Evolutionary conservation across 2,113 vertebrate species (phyloP), one percentile per base, ranked within the genome.

Genomic region (Nasalis larvatus): DNA sequence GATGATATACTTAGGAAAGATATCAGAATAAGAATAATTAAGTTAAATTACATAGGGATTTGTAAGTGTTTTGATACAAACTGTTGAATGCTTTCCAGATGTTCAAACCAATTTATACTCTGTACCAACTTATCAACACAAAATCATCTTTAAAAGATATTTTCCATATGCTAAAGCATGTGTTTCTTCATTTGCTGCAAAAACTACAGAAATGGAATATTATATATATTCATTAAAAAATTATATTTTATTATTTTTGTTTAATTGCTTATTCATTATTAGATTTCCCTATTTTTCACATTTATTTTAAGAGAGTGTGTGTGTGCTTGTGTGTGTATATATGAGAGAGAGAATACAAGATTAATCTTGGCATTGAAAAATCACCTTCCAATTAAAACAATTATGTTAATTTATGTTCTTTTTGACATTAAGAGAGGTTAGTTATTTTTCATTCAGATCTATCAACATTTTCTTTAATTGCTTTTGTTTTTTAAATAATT

Each of bases 1-100:
- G 54, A 54, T 10, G 14, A 27, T 80, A 0, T 52, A n/a, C 35
- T 77, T 96, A 74, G 27, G 14, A 88, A 93, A 92, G 40, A n/a
- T 66, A 25, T 77, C 37, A 94, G 35, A 92, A 66, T 92, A 92
- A 73, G n/a, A 82, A 92, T 86, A 92, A 88, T 84, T 80, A 85
- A 95, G 17, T 74, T 6, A 85, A 77, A 47, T 45, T 40, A 49
- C 47, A n/a, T 42, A 77, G 2, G 16, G n/a, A 87, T 40, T 94
- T 95, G 86, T 69, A 77, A 76, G 47, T 94, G 21, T 89, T 54
- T 74, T 42, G 18, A 42, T 77, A 40, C 0, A 40, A 89, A 78
- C 45, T 66, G 10, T 92, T 86, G 63, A 68, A 68, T 68, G 4
- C 16, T 92, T 96, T 89, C 74, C 35, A 92, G 49, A 54, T 69